These are phyloP conservation scores for Takifugu rubripes DNA, from an alignment of 2,797 vertebrate species.

Conservation along the genomic window DNA sequence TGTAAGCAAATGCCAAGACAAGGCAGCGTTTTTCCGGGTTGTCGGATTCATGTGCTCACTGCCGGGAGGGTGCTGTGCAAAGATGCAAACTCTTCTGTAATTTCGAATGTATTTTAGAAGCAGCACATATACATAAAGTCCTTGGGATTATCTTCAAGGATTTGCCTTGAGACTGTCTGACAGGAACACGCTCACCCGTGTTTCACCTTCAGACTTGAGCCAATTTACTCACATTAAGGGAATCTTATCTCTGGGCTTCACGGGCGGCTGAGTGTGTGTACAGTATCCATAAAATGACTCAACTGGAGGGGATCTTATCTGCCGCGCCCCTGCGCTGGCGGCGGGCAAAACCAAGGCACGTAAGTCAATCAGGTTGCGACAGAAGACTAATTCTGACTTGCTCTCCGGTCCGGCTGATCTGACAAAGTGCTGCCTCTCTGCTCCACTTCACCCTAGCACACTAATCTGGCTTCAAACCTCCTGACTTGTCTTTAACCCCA, in stretches of 20 bases:
- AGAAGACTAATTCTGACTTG: conserved; percentile 30
- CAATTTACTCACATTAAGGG: conserved; percentile 39
- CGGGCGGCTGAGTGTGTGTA: conserved; percentile 29
- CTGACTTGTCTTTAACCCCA: conserved; percentile 45
- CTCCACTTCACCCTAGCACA: conserved; percentile 53
- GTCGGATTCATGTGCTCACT: conserved; percentile 35
- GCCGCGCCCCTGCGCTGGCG: conserved; percentile 8
- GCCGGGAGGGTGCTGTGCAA: conserved; percentile 8
- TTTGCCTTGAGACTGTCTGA: conserved; percentile 35
- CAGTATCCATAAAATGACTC: conserved; percentile 34
- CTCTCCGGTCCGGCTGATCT: conserved; percentile 32
- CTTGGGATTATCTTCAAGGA: conserved; percentile 21
- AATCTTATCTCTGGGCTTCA: conserved; percentile 32
- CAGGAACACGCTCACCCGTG: conserved; percentile 38
- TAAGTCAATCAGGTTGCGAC: conserved; percentile 38
- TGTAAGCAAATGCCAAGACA: conserved; percentile 53
- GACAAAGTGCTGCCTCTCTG: conserved; percentile 41
- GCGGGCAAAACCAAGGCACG: conserved; percentile 29
- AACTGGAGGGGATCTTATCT: conserved; percentile 49
- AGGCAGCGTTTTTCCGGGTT: conserved; percentile 31
- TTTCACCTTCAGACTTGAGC: conserved; percentile 33
- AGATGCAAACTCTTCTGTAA: conserved; percentile 31
- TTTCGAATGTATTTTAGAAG: conserved; percentile 28
- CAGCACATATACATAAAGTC: conserved; percentile 22
- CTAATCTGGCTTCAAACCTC: conserved; percentile 49